Percentiles rank a stretch among this genome's conserved stretches.
Evolutionary conservation across 2,113 vertebrate genomes (phyloP).

Genomic region (Corythoichthys haematopterus): DNA sequence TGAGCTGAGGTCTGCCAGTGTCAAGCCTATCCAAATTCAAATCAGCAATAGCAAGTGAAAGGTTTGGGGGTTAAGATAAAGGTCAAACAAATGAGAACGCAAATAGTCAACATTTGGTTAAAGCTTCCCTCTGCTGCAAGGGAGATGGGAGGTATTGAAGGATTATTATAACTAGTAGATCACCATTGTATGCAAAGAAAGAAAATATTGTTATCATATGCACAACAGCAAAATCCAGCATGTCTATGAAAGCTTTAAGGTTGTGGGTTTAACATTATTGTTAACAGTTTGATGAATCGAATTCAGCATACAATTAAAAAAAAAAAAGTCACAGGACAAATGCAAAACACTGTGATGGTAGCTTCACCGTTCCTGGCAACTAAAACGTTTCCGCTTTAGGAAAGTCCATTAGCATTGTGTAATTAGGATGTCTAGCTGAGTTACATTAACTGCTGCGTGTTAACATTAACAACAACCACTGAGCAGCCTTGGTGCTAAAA

Average conservation of each 20-base stretch:
- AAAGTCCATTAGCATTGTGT: slow-evolving; percentile 33
- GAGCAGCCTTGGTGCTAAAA: slow-evolving; percentile 37
- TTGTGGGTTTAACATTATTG: background rate
- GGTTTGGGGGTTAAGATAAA: slow-evolving; percentile 1
- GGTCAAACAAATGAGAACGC: background rate
- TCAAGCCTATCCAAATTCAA: slow-evolving; percentile 23
- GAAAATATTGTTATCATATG: background rate
- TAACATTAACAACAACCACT: slow-evolving; percentile 16
- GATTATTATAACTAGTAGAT: background rate
- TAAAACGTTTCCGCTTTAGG: slow-evolving; percentile 28
- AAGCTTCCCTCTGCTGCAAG: background rate
- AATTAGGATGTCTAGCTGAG: slow-evolving; percentile 34
- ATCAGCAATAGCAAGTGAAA: slow-evolving; percentile 18
- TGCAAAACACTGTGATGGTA: background rate
- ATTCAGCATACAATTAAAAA: background rate
- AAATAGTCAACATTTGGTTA: background rate
- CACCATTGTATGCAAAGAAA: background rate
- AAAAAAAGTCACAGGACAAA: background rate
- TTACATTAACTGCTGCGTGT: slow-evolving; percentile 26
- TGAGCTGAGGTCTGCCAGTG: slow-evolving; percentile 23
- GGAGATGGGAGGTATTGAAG: background rate
- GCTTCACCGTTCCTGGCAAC: slow-evolving; percentile 17
- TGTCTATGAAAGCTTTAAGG: background rate
- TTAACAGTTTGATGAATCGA: background rate
- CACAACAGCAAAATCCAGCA: background rate